phyloP scores from a whole-genome alignment of 2,797 vertebrate species.

The Channallabes apus region DNA sequence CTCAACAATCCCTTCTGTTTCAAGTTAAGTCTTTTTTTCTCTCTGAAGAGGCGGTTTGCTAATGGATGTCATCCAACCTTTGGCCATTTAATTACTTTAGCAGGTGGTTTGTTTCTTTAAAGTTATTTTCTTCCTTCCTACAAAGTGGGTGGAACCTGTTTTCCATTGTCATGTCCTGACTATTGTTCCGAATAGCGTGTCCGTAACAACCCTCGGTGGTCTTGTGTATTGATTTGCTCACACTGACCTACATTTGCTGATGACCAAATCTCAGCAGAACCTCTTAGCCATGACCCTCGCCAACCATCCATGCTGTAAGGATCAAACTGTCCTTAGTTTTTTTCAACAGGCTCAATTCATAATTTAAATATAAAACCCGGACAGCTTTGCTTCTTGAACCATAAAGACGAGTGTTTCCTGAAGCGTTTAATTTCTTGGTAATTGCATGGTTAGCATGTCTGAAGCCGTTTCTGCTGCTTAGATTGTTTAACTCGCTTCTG shows the following conservation, averaged over 20 bases:
- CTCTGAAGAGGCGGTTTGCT: neutral
- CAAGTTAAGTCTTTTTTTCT: neutral
- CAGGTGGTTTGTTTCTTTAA: constrained; percentile 6
- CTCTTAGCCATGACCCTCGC: neutral
- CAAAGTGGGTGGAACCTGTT: constrained; percentile 24
- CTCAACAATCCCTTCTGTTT: neutral
- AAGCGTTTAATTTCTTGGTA: constrained; percentile 25
- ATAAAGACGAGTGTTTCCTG: neutral
- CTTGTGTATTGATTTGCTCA: constrained; percentile 28
- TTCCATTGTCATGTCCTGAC: constrained; percentile 17
- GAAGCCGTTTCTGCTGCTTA: constrained; percentile 5
- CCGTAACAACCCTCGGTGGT: neutral
- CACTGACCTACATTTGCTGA: constrained; percentile 23
- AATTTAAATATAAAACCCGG: neutral
- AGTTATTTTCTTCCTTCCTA: neutral
- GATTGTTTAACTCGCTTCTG: constrained; percentile 32
- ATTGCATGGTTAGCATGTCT: constrained; percentile 30
- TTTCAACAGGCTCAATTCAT: neutral
- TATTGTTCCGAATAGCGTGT: constrained; percentile 14
- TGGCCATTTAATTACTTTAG: neutral
- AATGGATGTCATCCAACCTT: neutral
- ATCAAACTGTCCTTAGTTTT: neutral
- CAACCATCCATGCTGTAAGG: neutral
- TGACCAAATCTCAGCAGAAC: neutral
- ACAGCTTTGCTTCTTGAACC: neutral